A percentile compares a stretch with the other conserved stretches of the same genome.
Evolutionary conservation across 2,888 invertebrate genomes (phyloP).

Genomic region (Helicoverpa assulta): DNA sequence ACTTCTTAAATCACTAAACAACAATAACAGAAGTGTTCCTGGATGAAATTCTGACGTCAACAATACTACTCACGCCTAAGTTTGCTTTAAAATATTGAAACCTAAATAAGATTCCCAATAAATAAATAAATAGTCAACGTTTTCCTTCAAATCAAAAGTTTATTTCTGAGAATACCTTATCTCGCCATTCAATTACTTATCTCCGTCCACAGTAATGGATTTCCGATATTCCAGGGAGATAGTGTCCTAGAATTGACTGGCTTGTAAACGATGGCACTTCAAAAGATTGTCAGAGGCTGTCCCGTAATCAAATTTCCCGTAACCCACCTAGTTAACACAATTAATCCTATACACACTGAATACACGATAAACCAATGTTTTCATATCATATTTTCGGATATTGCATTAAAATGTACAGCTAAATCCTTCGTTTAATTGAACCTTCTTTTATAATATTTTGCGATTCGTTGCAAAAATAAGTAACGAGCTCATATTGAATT

Average conservation of each 20-base stretch:
- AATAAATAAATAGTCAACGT: no score
- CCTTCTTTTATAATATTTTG: background rate
- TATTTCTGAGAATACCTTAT: no score
- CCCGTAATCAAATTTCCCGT: background rate
- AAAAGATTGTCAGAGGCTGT: background rate
- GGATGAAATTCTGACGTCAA: no score
- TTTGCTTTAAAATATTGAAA: no score
- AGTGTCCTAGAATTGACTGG: background rate
- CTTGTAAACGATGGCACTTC: background rate
- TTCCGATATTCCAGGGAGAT: background rate
- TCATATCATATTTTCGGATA: background rate
- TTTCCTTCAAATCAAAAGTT: no score
- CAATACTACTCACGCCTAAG: no score
- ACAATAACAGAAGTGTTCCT: no score
- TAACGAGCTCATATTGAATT: background rate
- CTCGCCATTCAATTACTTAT: no score
- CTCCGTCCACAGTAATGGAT: background rate
- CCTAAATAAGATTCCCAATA: no score
- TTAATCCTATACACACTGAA: background rate
- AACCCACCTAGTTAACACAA: background rate
- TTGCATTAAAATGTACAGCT: background rate
- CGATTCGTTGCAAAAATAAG: background rate
- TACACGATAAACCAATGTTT: background rate
- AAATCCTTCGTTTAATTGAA: background rate
- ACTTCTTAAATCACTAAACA: no score